Percentiles rank a stretch among this genome's conserved stretches.
Conservation (phyloP, 2,888 invertebrate genomes). For the Lymantria dispar region DNA sequence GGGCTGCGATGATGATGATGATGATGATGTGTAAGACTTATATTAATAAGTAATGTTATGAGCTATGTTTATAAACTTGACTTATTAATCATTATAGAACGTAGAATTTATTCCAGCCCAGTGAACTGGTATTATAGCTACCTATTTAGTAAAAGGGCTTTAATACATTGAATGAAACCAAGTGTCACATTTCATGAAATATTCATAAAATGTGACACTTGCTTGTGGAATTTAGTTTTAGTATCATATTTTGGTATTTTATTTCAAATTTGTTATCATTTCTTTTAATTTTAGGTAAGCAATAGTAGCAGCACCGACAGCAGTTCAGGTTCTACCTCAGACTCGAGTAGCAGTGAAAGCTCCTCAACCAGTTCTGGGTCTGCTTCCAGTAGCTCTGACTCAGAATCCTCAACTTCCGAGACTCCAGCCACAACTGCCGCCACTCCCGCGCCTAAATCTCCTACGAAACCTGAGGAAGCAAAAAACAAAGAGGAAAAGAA, state of each 20-base stretch:
- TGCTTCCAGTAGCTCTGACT: constrained; percentile 86
- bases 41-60: too few relatives aligned
- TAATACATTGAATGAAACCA: too few relatives aligned
- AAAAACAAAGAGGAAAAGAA: constrained; percentile 65
- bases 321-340: constrained; percentile 86
- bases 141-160: too few relatives aligned
- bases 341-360: constrained; percentile 86
- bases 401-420: constrained; percentile 85
- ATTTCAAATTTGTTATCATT: background rate
- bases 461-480: constrained; percentile 60
- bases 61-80: too few relatives aligned
- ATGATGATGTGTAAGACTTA: too few relatives aligned
- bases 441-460: constrained; percentile 57
- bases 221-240: too few relatives aligned
- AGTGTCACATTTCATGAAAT: too few relatives aligned
- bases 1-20: too few relatives aligned
- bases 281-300: constrained; percentile 53
- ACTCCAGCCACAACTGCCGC: constrained; percentile 45
- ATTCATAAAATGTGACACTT: too few relatives aligned
- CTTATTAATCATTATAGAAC: too few relatives aligned
- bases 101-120: too few relatives aligned
- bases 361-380: constrained; percentile 87
- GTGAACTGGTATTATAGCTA: too few relatives aligned
- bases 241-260: background rate
- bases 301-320: constrained; percentile 84